phyloP scores from a whole-genome alignment of 2,113 vertebrate genomes.

The Hippocampus comes region DNA sequence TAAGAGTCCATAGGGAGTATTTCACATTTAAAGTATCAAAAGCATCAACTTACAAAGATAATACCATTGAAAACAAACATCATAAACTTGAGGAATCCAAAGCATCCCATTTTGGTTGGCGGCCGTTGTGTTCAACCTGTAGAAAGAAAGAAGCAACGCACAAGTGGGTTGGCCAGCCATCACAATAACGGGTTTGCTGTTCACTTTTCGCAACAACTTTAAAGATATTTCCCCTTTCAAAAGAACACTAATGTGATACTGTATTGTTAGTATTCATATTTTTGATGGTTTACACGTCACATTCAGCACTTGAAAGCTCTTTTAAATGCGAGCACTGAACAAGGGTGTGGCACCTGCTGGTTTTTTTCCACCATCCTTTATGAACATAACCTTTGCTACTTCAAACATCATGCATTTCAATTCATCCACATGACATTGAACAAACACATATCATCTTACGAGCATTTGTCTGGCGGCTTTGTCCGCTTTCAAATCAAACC shows the following conservation, averaged over 20 bases:
- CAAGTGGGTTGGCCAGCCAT: background rate
- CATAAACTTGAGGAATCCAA: conserved; percentile 73
- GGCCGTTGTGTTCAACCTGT: conserved; percentile 31
- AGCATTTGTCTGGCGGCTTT: background rate
- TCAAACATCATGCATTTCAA: conserved; percentile 40
- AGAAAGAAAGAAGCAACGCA: background rate
- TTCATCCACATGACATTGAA: conserved; percentile 5
- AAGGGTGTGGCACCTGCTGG: conserved; percentile 21
- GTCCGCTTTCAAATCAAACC: conserved; percentile 6
- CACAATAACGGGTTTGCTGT: background rate
- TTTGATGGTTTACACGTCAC: background rate
- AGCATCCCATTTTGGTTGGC: conserved; percentile 69
- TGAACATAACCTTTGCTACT: conserved; percentile 26
- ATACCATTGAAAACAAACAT: conserved; percentile 79
- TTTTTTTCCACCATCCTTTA: conserved; percentile 19
- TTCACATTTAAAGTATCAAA: background rate
- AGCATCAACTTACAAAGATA: conserved; percentile 76
- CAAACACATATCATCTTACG: background rate
- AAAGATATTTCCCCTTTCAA: background rate
- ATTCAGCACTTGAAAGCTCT: background rate
- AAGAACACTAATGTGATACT: background rate
- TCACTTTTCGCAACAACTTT: background rate
- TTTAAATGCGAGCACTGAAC: background rate
- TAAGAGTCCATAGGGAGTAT: background rate
- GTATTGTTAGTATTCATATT: background rate